Evolutionary conservation across 2,797 vertebrate species (phyloP), one percentile per base, ranked within the genome.

Genomic region (Typhlichthys eigenmanni): DNA sequence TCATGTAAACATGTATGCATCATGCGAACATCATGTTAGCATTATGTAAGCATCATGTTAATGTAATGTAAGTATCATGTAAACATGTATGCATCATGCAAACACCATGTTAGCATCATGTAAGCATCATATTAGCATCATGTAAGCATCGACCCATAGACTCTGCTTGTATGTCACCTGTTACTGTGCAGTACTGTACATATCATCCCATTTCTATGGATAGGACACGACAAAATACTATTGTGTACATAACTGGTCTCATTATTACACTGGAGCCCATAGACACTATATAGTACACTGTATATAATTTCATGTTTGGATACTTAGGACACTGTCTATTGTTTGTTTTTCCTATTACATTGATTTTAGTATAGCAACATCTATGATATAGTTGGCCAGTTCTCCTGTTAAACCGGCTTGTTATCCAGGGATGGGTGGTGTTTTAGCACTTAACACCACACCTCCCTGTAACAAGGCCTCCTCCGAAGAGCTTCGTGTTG

Each of bases 401-500:
- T 34, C 34, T 34, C 34, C 47, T 47, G 11, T 47, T n/a, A 10
- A 11, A 3, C 47, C 32, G 50, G 48, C 68, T 56, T 56, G 53
- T 45, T 68, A 43, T 68, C 75, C 63, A 56, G 64, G 49, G 54
- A 62, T 69, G 73, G 79, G 76, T 81, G 72, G 64, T 73, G 74
- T 70, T 76, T 80, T 63, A 54, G 53, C 65, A 78, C 71, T 78
- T 66, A 47, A 58, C 52, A 49, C 68, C 72, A 57, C 72, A 69
- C 74, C 61, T 70, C 64, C 69, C 71, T 24, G 63, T 78, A 75
- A 83, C 85, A 81, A 68, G 71, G 52, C 68, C 80, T 83, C 86
- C 80, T 85, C 73, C 59, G 62, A 62, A 82, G 80, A 70, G 76
- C 81, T 66, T 69, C 68, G 78, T 80, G 82, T 71, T 66, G 64